Base-by-base conservation (phyloP, 2,113 vertebrate genomes). In the Amphilophus citrinellus region DNA sequence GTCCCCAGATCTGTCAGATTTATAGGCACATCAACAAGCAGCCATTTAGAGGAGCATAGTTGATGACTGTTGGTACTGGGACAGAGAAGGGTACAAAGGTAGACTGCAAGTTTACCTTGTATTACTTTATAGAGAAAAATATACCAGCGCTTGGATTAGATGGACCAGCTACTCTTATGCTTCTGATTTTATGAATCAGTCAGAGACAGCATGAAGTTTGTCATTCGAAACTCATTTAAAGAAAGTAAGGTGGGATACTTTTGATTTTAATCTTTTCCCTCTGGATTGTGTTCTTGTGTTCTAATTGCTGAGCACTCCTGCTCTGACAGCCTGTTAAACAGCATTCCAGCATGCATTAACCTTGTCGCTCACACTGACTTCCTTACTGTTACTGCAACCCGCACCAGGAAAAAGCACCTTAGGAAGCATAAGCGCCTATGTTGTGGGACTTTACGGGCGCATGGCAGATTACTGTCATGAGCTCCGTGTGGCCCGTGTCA, bases 261-360 rank as follows among this genome's bases (percentile, higher is more conserved):
- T 15, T 71, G 27, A 30, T 82, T 18, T 65, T 75, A 39, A 84
- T 79, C 77, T 83, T 81, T 10, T 60, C 61, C 44, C 39, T 83
- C 37, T 17, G 47, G 79, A 80, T 81, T 63, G 24, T 71, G 17
- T 75, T 77, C 32, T 77, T 60, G 61, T 57, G 61, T 77, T 39
- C 71, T 73, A 82, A 86, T 83, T 57, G 37, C 77, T 82, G 75
- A 87, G 71, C 2, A 7, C 85, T 84, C 15, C 53, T 76, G 18
- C 32, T 87, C 79, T 86, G 90, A 88, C 86, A 92, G 88, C 88
- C 89, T 89, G 91, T 91, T 93, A 85, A 92, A 89, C 87, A 85
- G 83, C 89, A 87, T 94, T 94, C 93, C 89, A 79, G 24, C 88
- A 37, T 85, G 83, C 79, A 42, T 78, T 85, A 86, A 84, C 92